Conservation (phyloP, 1,140 invertebrate genomes). For the Cryptotermes secundus region DNA sequence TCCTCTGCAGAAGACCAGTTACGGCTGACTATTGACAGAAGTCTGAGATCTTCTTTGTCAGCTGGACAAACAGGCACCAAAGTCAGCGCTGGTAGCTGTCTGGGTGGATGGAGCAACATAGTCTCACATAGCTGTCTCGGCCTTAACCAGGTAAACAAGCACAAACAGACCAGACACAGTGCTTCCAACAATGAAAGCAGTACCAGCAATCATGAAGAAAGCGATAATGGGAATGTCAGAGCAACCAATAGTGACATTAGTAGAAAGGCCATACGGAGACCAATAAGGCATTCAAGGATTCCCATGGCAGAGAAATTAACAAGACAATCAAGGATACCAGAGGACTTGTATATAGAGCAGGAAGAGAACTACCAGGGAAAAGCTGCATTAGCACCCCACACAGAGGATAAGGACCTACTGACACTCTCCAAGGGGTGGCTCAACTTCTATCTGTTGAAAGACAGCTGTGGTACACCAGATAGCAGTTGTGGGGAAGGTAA, state of each 20-base stretch:
- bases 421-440: conserved; percentile 46
- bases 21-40: background rate
- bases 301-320: background rate
- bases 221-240: background rate
- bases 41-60: background rate
- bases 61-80: background rate
- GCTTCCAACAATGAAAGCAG: background rate
- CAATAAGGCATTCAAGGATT: background rate
- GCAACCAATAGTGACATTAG: background rate
- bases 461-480: background rate
- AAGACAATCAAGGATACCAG: background rate
- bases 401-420: conserved; percentile 37
- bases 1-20: conserved; percentile 46
- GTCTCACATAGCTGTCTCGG: background rate
- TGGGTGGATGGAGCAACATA: background rate
- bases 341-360: background rate
- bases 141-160: background rate
- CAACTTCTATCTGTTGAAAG: conserved; percentile 43
- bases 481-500: conserved; percentile 12
- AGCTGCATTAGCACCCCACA: conserved; percentile 23
- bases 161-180: background rate
- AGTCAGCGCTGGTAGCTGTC: background rate
- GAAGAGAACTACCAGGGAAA: conserved; percentile 21
- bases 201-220: background rate
- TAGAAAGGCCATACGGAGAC: background rate